Conservation (phyloP, 2,888 invertebrate species). For the Limnephilus lunatus region DNA sequence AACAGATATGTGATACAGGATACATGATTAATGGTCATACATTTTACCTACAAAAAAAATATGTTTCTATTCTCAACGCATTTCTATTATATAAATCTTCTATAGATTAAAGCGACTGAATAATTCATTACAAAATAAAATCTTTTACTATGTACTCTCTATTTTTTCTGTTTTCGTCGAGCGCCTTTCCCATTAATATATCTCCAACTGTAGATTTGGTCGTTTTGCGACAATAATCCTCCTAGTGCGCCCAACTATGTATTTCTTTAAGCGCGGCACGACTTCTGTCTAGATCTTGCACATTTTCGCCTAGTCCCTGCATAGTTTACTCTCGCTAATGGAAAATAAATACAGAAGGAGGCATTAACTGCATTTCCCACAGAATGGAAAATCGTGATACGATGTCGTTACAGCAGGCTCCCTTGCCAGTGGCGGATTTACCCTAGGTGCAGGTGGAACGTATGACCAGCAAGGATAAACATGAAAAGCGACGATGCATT, state of each 20-base stretch:
- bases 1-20: not conserved
- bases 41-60: no score
- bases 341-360: constrained; percentile 22
- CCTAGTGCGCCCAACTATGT: not conserved
- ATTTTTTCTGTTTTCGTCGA: not conserved
- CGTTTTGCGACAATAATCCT: not conserved
- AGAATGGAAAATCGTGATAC: constrained; percentile 14
- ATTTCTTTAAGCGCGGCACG: not conserved
- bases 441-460: not conserved
- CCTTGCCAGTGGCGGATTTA: not conserved
- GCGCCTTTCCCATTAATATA: not conserved
- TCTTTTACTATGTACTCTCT: not conserved
- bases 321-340: constrained; percentile 3
- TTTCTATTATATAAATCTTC: not conserved
- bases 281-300: not conserved
- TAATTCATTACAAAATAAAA: not conserved
- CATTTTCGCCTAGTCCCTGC: not conserved
- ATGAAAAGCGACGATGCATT: not conserved
- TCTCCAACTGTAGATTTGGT: not conserved
- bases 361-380: constrained; percentile 16
- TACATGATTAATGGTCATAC: not conserved
- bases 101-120: not conserved
- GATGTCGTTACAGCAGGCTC: not conserved
- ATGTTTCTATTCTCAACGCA: not conserved
- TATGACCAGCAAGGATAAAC: not conserved